Percentiles rank a stretch among this genome's conserved stretches.
Evolutionary conservation across 2,888 invertebrate species (phyloP).

Genomic region (Agrenia bidenticulata): DNA sequence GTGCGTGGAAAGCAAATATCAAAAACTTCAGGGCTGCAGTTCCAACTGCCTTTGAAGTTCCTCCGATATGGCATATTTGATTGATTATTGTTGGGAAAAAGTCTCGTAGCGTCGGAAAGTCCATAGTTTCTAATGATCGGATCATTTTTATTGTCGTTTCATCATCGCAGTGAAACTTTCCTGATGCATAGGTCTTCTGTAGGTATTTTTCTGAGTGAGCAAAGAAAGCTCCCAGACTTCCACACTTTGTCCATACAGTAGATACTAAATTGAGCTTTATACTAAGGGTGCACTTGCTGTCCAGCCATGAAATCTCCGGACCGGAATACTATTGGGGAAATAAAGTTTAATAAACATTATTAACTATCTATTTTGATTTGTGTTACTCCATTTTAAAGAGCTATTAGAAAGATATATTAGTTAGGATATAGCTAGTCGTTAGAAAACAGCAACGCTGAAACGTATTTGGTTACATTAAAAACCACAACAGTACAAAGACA

Average conservation of each 20-base stretch:
- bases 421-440: neutral
- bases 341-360: neutral
- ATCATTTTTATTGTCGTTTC: constrained; percentile 49
- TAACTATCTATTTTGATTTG: neutral
- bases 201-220: constrained; percentile 51
- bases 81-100: constrained; percentile 52
- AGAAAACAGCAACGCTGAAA: too few relatives aligned
- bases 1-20: constrained; percentile 50
- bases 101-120: constrained; percentile 48
- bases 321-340: constrained; percentile 49
- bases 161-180: constrained; percentile 51
- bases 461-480: too few relatives aligned
- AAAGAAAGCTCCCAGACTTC: constrained; percentile 51
- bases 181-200: constrained; percentile 33
- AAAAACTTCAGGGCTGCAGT: constrained; percentile 50
- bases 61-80: constrained; percentile 47
- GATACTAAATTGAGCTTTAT: constrained; percentile 49
- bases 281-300: constrained; percentile 49
- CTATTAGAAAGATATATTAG: constrained; percentile 1
- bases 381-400: neutral
- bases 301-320: constrained; percentile 52
- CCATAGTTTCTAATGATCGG: constrained; percentile 48
- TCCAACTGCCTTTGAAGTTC: constrained; percentile 46
- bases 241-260: constrained; percentile 51
- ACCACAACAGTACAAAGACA: too few relatives aligned